Evolutionary conservation across 2,113 vertebrate genomes (phyloP).

Genomic region (Bagarius yarrelli): DNA sequence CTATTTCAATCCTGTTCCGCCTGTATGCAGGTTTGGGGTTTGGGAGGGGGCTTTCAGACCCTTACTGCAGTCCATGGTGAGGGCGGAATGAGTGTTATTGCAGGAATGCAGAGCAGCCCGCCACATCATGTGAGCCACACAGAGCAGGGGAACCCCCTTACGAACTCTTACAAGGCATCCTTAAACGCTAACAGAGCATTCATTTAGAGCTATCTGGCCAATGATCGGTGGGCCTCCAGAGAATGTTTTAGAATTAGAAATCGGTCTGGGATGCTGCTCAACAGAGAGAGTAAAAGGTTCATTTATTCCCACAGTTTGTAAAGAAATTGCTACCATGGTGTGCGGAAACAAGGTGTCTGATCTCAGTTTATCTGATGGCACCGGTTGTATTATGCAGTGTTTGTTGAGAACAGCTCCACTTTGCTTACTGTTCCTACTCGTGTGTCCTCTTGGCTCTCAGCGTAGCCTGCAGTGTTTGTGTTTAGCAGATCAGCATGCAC

Average conservation of each 20-base stretch:
- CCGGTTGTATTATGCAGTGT: slow-evolving; percentile 32
- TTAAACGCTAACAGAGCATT: background rate
- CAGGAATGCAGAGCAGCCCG: slow-evolving; percentile 47
- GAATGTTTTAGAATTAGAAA: slow-evolving; percentile 10
- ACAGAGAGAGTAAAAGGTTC: background rate
- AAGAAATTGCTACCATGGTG: slow-evolving; percentile 9
- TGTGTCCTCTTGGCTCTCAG: slow-evolving; percentile 28
- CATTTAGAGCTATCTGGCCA: background rate
- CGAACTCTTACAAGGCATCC: slow-evolving; percentile 11
- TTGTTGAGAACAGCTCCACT: slow-evolving; percentile 13
- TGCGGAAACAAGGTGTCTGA: slow-evolving; percentile 4
- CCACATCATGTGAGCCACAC: slow-evolving; percentile 42
- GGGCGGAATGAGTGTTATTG: slow-evolving; percentile 46
- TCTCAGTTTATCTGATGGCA: slow-evolving; percentile 25
- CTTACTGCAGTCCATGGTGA: slow-evolving; percentile 37
- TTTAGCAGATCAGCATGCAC: slow-evolving; percentile 39
- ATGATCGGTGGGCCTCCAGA: background rate
- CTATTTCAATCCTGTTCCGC: slow-evolving; percentile 35
- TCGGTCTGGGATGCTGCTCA: background rate
- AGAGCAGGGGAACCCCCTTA: slow-evolving; percentile 33
- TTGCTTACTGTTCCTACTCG: slow-evolving; percentile 24
- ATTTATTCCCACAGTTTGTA: slow-evolving; percentile 26
- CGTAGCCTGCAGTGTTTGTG: slow-evolving; percentile 42
- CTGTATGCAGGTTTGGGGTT: slow-evolving; percentile 20
- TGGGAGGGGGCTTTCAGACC: background rate